phyloP scores from a whole-genome alignment of 2,113 vertebrate genomes.

The Notarius quadriscutis region DNA sequence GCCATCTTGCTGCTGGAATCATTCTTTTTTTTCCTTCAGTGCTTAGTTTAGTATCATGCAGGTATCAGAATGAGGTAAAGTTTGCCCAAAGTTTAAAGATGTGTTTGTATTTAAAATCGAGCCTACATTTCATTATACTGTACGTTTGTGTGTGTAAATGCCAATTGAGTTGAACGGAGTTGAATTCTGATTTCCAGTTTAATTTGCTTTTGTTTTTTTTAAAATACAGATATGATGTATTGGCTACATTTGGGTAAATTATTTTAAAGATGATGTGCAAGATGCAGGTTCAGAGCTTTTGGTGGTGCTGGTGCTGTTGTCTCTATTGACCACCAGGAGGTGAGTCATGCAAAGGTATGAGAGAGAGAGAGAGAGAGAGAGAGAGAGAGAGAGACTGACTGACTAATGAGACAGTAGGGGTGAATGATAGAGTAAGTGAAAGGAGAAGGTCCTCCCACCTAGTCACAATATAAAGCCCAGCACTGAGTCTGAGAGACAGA shows the following conservation, averaged over 20 bases:
- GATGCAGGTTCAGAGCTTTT: neutral
- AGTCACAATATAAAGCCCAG: conserved; percentile 42
- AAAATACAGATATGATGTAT: neutral
- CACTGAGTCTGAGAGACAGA: conserved; percentile 27
- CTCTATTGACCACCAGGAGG: conserved; percentile 47
- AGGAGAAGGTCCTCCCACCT: conserved; percentile 30
- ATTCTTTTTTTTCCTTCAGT: neutral
- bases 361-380: conserved; percentile 24
- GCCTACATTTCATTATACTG: neutral
- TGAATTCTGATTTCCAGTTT: neutral
- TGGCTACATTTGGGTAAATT: neutral
- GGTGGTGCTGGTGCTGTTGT: conserved; percentile 24
- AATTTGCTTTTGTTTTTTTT: neutral
- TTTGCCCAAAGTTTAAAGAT: neutral
- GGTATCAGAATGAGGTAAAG: neutral
- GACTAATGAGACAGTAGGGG: conserved; percentile 22
- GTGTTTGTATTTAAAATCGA: neutral
- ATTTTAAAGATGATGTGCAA: neutral
- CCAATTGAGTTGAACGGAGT: neutral
- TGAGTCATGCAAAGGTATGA: conserved; percentile 14
- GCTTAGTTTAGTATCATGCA: neutral
- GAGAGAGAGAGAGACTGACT: conserved; percentile 22
- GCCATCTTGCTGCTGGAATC: neutral
- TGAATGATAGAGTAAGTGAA: conserved; percentile 24
- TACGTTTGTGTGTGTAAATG: neutral